Conservation (phyloP, 2,888 invertebrate genomes). For the Pseudococcus longispinus region DNA sequence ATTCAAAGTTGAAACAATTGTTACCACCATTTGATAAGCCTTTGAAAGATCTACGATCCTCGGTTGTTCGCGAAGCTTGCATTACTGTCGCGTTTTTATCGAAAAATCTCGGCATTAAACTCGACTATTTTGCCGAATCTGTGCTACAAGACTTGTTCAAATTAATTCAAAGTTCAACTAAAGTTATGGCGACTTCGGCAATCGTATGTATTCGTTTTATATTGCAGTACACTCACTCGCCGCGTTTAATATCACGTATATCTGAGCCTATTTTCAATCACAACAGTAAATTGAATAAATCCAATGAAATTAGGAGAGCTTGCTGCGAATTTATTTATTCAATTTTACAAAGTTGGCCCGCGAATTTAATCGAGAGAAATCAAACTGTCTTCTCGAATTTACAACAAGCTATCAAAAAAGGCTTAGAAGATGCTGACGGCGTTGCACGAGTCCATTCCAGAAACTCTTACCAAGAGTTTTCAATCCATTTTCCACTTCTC, state of each 20-base stretch:
- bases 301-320: conserved; percentile 84
- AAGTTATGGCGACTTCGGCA: conserved; percentile 91
- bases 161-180: conserved; percentile 93
- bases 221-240: conserved; percentile 81
- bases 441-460: conserved; percentile 83
- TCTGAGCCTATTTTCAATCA: too few species aligned
- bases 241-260: too few species aligned
- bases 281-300: conserved; percentile 79
- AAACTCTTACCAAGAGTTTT: conserved; percentile 84
- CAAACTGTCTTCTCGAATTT: conserved; percentile 78
- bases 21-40: conserved; percentile 83
- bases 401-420: conserved; percentile 83
- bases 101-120: conserved; percentile 74
- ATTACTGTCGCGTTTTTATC: conserved; percentile 92
- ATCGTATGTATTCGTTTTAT: conserved; percentile 86
- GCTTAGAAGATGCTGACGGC: conserved; percentile 92
- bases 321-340: conserved; percentile 84
- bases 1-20: conserved; percentile 76
- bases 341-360: conserved; percentile 87
- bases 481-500: conserved; percentile 87
- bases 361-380: conserved; percentile 79
- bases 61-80: conserved; percentile 94
- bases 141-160: conserved; percentile 84
- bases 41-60: conserved; percentile 88
- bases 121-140: conserved; percentile 85